These are phyloP conservation scores for Formicarius rufipectus DNA, from an alignment of 2,113 vertebrate genomes.

Conservation along the genomic window DNA sequence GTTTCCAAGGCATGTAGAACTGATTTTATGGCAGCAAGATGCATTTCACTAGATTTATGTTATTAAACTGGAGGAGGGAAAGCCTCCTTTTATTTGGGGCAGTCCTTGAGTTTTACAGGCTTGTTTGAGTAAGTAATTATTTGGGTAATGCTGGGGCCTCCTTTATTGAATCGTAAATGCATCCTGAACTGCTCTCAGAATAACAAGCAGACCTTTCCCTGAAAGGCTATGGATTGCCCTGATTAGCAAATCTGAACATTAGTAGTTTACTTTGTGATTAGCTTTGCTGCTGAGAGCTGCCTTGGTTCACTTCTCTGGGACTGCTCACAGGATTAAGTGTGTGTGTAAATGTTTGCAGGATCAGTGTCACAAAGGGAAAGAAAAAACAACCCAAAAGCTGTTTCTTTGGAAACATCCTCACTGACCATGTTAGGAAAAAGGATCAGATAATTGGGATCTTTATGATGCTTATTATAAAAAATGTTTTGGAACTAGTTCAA, in stretches of 20 bases:
- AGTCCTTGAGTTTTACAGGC: slow-evolving; percentile 72
- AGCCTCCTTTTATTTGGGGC: slow-evolving; percentile 66
- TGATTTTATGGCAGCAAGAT: slow-evolving; percentile 75
- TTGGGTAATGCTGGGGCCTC: slow-evolving; percentile 70
- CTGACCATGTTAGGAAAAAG: slow-evolving; percentile 73
- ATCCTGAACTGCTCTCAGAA: slow-evolving; percentile 53
- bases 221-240: slow-evolving; percentile 27
- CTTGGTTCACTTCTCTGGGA: slow-evolving; percentile 23
- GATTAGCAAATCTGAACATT: slow-evolving; percentile 52
- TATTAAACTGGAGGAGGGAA: slow-evolving; percentile 66
- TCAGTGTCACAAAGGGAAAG: slow-evolving; percentile 14
- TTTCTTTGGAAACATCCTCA: slow-evolving; percentile 70
- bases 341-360: slow-evolving; percentile 52
- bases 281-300: slow-evolving; percentile 28
- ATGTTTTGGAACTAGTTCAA: slow-evolving; percentile 86
- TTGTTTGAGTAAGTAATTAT: slow-evolving; percentile 80
- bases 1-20: slow-evolving; percentile 58
- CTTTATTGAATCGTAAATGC: slow-evolving; percentile 76
- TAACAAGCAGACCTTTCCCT: slow-evolving; percentile 52
- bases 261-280: slow-evolving; percentile 43
- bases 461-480: slow-evolving; percentile 83
- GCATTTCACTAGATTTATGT: slow-evolving; percentile 74
- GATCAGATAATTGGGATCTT: slow-evolving; percentile 87
- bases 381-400: not conserved
- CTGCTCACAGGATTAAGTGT: not conserved